Percentiles rank a stretch among this genome's conserved stretches.
Evolutionary conservation across 2,888 invertebrate species (phyloP).

Genomic region (Stomorhina lunata): DNA sequence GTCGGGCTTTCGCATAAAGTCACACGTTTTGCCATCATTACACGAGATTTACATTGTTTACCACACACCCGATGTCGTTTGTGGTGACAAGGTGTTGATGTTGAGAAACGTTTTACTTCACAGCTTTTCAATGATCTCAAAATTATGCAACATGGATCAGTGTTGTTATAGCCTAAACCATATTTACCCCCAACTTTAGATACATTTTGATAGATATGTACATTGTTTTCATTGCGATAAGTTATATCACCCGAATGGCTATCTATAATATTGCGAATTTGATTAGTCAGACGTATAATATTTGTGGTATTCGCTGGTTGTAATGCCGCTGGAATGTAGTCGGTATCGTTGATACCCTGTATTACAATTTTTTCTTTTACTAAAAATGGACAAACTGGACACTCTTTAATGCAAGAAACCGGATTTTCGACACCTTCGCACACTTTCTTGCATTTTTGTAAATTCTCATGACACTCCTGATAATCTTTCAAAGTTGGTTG

Average conservation of each 20-base stretch:
- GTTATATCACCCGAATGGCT: slow-evolving; percentile 70
- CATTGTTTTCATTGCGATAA: slow-evolving; percentile 72
- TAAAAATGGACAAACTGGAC: slow-evolving; percentile 74
- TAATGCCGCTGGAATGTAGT: slow-evolving; percentile 56
- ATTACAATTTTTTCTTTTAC: slow-evolving; percentile 72
- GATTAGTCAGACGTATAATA: slow-evolving; percentile 74
- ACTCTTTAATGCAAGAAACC: slow-evolving; percentile 67
- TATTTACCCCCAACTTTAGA: slow-evolving; percentile 76
- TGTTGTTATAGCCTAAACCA: slow-evolving; percentile 75
- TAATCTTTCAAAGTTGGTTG: slow-evolving; percentile 74
- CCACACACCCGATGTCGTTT: slow-evolving; percentile 75
- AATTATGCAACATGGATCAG: slow-evolving; percentile 76
- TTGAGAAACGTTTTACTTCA: slow-evolving; percentile 57
- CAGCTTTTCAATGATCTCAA: slow-evolving; percentile 70
- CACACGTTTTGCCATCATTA: slow-evolving; percentile 72
- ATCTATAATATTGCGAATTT: slow-evolving; percentile 75
- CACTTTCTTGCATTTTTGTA: slow-evolving; percentile 67
- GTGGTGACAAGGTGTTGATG: slow-evolving; percentile 59
- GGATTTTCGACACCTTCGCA: slow-evolving; percentile 60
- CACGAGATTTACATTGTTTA: slow-evolving; percentile 73
- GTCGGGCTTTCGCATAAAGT: slow-evolving; percentile 66
- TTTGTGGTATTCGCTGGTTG: slow-evolving; percentile 73
- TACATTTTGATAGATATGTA: slow-evolving; percentile 74
- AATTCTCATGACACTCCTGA: slow-evolving; percentile 70
- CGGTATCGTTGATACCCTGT: slow-evolving; percentile 75